These are phyloP conservation scores for Acipenser transmontanus DNA, from an alignment of 2,797 vertebrate genomes.

Conservation along the genomic window DNA sequence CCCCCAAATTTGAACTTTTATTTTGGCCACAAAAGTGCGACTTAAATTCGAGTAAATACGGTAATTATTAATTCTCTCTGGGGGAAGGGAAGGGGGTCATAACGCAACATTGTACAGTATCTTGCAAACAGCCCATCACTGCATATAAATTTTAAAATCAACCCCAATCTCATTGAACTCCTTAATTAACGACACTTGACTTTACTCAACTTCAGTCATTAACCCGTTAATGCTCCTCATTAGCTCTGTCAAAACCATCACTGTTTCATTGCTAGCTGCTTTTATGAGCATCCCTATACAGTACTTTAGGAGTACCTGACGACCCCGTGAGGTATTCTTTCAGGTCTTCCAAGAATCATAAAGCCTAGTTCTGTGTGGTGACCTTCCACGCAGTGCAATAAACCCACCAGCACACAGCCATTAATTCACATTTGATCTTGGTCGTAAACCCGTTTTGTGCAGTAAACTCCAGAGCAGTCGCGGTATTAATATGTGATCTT, in stretches of 20 bases:
- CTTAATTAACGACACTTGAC: not conserved
- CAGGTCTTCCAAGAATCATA: conserved; percentile 37
- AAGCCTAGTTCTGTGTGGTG: conserved; percentile 35
- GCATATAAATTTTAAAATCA: not conserved
- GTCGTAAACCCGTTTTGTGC: conserved; percentile 29
- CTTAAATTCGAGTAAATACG: too few relatives aligned
- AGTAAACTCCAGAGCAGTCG: conserved; percentile 34
- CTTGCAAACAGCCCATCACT: too few relatives aligned
- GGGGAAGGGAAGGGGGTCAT: not conserved
- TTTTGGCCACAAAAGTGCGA: too few relatives aligned
- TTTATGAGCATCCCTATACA: not conserved
- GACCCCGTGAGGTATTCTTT: conserved; percentile 40
- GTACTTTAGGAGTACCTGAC: conserved; percentile 18
- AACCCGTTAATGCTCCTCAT: too few relatives aligned
- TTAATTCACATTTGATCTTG: conserved; percentile 46
- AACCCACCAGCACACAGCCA: conserved; percentile 38
- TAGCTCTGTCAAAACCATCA: not conserved
- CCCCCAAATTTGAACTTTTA: too few relatives aligned
- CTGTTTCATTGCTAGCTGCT: not conserved
- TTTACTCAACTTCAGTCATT: not conserved
- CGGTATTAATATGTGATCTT: conserved; percentile 19
- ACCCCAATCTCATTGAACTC: not conserved
- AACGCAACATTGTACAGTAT: conserved; percentile 4
- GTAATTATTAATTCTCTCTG: too few relatives aligned
- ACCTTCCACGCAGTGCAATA: conserved; percentile 53